These are phyloP conservation scores for Coracias cyanogaster DNA, from an alignment of 2,797 vertebrate species.

Conservation along the genomic window DNA sequence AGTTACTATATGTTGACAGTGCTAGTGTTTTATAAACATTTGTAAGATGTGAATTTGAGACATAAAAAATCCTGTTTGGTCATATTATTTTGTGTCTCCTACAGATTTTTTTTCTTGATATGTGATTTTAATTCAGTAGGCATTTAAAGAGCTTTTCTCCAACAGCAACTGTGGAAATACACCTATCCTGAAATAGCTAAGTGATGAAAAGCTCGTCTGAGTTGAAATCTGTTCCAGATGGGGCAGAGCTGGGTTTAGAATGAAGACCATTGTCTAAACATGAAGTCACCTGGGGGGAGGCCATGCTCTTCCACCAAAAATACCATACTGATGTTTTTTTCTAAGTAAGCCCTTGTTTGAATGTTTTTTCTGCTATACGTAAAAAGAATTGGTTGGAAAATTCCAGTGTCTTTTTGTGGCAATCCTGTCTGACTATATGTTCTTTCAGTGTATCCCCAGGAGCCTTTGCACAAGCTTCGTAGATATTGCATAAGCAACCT, in stretches of 20 bases:
- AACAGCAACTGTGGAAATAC: not conserved
- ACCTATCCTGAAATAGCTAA: not conserved
- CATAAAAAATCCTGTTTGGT: not conserved
- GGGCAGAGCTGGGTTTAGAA: not conserved
- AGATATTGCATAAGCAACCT: not conserved
- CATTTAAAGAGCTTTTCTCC: not conserved
- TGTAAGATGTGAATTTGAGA: not conserved
- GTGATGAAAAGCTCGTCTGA: not conserved
- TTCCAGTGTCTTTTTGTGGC: not conserved
- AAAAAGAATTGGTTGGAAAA: not conserved
- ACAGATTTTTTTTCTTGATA: not conserved
- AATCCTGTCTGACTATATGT: not conserved
- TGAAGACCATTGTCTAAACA: not conserved
- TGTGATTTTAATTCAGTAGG: not conserved
- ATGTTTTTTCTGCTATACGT: not conserved
- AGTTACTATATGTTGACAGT: not conserved
- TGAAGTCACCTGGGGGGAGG: not conserved
- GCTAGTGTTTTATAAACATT: not conserved
- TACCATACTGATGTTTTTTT: not conserved
- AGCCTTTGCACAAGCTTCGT: not conserved
- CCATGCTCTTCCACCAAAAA: not conserved
- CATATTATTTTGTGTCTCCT: not conserved
- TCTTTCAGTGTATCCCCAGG: not conserved
- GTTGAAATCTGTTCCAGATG: not conserved
- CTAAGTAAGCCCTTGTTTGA: not conserved